Evolutionary conservation across 1,140 invertebrate genomes (phyloP).

Genomic region (Ganaspis sp.): DNA sequence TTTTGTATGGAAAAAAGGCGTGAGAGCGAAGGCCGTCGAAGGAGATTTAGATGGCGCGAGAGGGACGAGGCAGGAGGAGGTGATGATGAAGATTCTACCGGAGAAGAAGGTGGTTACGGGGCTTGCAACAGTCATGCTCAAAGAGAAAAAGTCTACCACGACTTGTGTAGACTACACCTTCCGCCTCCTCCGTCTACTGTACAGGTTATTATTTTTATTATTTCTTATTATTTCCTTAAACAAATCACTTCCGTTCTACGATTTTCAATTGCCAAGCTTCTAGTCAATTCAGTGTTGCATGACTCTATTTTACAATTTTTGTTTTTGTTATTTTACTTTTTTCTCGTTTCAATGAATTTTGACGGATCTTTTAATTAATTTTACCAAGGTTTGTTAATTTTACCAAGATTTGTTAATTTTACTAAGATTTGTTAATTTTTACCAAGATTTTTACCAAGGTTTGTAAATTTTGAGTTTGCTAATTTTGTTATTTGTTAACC

Average conservation of each 20-base stretch:
- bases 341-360: too few species aligned
- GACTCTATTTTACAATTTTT: background rate
- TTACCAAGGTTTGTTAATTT: too few species aligned
- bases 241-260: too few species aligned
- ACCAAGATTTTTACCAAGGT: too few species aligned
- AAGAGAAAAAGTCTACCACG: slow-evolving; percentile 89
- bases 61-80: slow-evolving; percentile 65
- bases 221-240: slow-evolving; percentile 47
- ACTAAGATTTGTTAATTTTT: too few species aligned
- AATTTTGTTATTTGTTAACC: too few species aligned
- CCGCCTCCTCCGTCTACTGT: slow-evolving; percentile 71
- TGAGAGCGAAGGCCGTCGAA: slow-evolving; percentile 71
- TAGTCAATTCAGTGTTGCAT: slow-evolving; percentile 69
- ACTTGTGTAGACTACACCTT: slow-evolving; percentile 82
- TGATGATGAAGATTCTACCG: slow-evolving; percentile 65
- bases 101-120: slow-evolving; percentile 80
- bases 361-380: too few species aligned
- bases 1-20: slow-evolving; percentile 67
- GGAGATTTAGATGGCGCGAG: slow-evolving; percentile 68
- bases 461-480: too few species aligned
- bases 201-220: slow-evolving; percentile 69
- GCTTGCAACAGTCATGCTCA: slow-evolving; percentile 81
- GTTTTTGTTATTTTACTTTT: background rate
- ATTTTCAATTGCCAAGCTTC: slow-evolving; percentile 10
- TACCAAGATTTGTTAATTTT: too few species aligned